Conservation (phyloP, 2,113 vertebrate genomes). For the Cynoglossus semilaevis region DNA sequence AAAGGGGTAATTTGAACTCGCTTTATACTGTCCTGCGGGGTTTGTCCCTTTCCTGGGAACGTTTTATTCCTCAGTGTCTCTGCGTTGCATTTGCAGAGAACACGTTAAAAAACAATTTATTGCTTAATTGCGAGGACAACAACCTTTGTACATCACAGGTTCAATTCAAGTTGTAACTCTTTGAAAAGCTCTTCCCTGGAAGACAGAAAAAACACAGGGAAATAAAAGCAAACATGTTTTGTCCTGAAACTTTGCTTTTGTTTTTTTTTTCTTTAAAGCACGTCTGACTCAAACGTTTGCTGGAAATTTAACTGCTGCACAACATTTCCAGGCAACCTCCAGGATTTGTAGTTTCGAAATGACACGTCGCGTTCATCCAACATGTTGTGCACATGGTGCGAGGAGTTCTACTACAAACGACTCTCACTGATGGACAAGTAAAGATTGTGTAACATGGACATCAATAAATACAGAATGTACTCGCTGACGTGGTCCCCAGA, state of each 20-base stretch:
- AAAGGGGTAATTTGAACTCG: no score
- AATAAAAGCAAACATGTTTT: not conserved
- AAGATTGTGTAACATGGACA: conserved; percentile 34
- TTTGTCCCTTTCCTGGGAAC: no score
- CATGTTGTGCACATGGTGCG: not conserved
- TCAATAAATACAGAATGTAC: conserved; percentile 53
- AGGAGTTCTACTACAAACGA: conserved; percentile 8
- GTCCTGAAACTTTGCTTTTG: not conserved
- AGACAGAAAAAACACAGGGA: no score
- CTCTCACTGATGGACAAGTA: conserved; percentile 7
- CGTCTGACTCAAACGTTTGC: not conserved
- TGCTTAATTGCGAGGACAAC: no score
- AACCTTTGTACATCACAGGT: no score
- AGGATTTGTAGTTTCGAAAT: not conserved
- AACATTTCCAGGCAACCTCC: conserved; percentile 12
- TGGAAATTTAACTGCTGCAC: not conserved
- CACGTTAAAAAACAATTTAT: no score
- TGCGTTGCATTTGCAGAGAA: no score
- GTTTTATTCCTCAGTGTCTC: no score
- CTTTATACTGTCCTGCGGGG: no score
- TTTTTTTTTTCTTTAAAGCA: not conserved
- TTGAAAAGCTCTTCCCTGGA: no score
- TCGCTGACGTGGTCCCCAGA: conserved; percentile 2
- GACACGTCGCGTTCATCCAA: not conserved
- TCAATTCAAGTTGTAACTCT: no score